Evolutionary conservation across 2,113 vertebrate species (phyloP).

Genomic region (Columbina picui): DNA sequence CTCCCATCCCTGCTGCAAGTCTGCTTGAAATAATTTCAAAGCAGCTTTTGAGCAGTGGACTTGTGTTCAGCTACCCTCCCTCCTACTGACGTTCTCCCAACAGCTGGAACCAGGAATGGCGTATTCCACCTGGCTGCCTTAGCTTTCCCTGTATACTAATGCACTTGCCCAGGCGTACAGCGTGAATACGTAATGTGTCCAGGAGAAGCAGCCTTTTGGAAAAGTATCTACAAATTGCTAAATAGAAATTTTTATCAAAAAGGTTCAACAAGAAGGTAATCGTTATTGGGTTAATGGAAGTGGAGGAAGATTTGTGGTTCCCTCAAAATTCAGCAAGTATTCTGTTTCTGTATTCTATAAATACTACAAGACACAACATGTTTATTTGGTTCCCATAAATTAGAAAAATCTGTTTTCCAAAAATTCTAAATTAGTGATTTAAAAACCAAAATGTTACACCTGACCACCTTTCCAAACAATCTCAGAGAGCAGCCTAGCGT

Average conservation of each 20-base stretch:
- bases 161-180: conserved; percentile 24
- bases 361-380: conserved; percentile 57
- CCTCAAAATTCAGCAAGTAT: conserved; percentile 73
- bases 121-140: background rate
- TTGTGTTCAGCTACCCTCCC: background rate
- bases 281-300: conserved; percentile 50
- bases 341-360: conserved; percentile 70
- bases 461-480: conserved; percentile 34
- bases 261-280: conserved; percentile 61
- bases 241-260: conserved; percentile 79
- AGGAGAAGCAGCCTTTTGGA: conserved; percentile 64
- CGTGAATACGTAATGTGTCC: conserved; percentile 2
- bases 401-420: conserved; percentile 76
- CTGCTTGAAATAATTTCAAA: background rate
- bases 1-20: background rate
- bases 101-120: background rate
- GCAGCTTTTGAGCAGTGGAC: background rate
- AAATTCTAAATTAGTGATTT: conserved; percentile 63
- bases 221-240: conserved; percentile 71
- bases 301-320: conserved; percentile 59
- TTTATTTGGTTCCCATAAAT: conserved; percentile 76
- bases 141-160: background rate
- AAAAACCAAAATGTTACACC: conserved; percentile 66
- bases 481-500: conserved; percentile 35
- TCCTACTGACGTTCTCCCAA: background rate